A percentile compares a stretch with the other conserved stretches of the same genome.
Conservation (phyloP, 2,888 invertebrate species). For the Mythimna lalbum region DNA sequence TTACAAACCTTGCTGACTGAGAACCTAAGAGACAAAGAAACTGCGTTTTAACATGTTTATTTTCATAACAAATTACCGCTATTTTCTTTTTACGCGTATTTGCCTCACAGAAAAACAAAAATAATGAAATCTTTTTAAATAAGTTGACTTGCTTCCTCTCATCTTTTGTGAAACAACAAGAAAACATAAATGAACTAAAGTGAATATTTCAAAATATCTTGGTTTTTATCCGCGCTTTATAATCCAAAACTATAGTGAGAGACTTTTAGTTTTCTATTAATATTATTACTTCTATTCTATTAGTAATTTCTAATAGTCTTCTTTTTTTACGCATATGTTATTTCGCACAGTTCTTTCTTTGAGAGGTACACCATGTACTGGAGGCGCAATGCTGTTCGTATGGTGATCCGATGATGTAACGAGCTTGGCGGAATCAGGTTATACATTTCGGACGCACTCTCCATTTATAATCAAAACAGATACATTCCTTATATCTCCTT, state of each 20-base stretch:
- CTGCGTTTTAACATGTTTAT: neutral
- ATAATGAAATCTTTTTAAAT: neutral
- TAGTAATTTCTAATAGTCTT: neutral
- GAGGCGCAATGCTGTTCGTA: no score
- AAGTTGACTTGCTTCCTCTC: neutral
- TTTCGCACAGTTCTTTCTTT: neutral
- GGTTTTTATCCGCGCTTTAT: neutral
- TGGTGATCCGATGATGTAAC: no score
- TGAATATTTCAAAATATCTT: neutral
- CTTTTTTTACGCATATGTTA: neutral
- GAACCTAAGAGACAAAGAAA: neutral
- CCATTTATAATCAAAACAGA: no score
- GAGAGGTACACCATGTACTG: no score
- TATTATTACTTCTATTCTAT: neutral
- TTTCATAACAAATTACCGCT: neutral
- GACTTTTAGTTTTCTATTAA: neutral
- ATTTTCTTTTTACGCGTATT: neutral
- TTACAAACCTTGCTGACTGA: no score
- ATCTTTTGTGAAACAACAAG: slow-evolving; percentile 7
- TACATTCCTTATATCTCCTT: neutral
- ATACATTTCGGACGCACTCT: no score
- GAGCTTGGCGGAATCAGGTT: no score
- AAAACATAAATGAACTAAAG: neutral
- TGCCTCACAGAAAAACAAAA: neutral
- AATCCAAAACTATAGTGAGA: neutral